phyloP scores from a whole-genome alignment of 1,140 invertebrate species.

The Euglossa dilemma region DNA sequence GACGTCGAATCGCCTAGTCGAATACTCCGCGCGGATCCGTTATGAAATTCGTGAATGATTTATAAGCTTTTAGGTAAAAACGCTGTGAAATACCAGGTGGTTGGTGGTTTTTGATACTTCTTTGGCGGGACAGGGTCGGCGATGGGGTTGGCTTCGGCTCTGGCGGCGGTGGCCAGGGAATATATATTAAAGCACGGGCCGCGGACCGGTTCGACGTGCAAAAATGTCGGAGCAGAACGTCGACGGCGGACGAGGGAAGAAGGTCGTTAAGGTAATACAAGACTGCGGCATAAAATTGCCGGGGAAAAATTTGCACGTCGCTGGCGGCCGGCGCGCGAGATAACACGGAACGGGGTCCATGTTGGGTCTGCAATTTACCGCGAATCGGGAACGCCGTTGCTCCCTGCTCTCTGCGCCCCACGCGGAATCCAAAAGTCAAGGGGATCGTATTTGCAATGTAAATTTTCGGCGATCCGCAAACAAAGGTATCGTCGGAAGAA shows the following conservation, averaged over 20 bases:
- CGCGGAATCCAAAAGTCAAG: conserved; percentile 27
- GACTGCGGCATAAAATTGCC: conserved; percentile 30
- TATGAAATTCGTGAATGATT: conserved; percentile 47
- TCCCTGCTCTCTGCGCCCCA: not conserved
- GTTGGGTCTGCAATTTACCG: conserved; percentile 26
- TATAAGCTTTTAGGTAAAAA: conserved; percentile 16
- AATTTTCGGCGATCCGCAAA: conserved; percentile 47
- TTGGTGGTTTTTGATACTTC: not conserved
- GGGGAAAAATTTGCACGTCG: conserved; percentile 41
- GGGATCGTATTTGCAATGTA: conserved; percentile 57
- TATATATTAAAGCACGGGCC: conserved; percentile 18
- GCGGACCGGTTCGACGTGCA: conserved; percentile 10
- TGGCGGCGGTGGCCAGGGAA: not conserved
- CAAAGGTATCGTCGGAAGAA: conserved; percentile 29
- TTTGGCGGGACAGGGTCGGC: not conserved
- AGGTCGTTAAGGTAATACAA: conserved; percentile 48
- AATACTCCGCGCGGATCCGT: not conserved
- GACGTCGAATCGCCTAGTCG: not conserved
- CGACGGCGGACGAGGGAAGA: conserved; percentile 16
- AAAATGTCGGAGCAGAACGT: conserved; percentile 21
- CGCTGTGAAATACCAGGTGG: not conserved
- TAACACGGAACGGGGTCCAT: conserved; percentile 14
- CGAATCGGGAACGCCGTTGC: conserved; percentile 33
- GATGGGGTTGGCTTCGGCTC: not conserved
- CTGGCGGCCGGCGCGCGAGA: not conserved